Conservation (phyloP, 23 tunicate species). For the Halocynthia roretzi region DNA sequence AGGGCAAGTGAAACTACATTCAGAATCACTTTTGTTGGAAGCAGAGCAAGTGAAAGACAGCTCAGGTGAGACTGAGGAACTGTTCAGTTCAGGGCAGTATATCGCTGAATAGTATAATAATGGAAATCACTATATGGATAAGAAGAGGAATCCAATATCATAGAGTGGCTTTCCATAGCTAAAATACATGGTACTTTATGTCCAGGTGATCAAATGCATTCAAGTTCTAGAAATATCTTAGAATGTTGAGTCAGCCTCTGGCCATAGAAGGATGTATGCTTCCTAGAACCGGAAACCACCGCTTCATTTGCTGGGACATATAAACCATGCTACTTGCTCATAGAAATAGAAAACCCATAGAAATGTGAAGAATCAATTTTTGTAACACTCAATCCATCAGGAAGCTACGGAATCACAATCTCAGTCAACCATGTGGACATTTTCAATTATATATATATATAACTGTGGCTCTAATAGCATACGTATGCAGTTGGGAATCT, state of each 20-base stretch:
- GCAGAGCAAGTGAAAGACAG: background rate
- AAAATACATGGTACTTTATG: too few species aligned
- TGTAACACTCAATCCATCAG: too few species aligned
- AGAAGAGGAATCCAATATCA: too few species aligned
- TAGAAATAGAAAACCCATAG: too few species aligned
- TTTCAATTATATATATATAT: background rate
- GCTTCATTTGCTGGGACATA: too few species aligned
- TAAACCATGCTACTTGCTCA: too few species aligned
- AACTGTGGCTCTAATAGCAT: background rate
- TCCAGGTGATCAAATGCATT: background rate
- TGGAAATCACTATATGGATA: too few species aligned
- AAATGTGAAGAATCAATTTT: too few species aligned
- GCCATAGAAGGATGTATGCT: too few species aligned
- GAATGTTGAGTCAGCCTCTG: background rate
- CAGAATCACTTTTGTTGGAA: slow-evolving; percentile 5
- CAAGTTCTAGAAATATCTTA: background rate
- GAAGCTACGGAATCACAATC: background rate
- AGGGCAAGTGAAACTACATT: slow-evolving; percentile 10
- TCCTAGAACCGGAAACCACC: too few species aligned
- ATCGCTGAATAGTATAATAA: background rate
- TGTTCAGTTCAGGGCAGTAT: slow-evolving; percentile 12
- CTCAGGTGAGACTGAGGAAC: background rate
- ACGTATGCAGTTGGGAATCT: background rate
- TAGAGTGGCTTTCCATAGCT: too few species aligned
- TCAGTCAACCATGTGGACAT: background rate